These are phyloP conservation scores for Pagrus major DNA, from an alignment of 2,113 vertebrate species.

Conservation along the genomic window DNA sequence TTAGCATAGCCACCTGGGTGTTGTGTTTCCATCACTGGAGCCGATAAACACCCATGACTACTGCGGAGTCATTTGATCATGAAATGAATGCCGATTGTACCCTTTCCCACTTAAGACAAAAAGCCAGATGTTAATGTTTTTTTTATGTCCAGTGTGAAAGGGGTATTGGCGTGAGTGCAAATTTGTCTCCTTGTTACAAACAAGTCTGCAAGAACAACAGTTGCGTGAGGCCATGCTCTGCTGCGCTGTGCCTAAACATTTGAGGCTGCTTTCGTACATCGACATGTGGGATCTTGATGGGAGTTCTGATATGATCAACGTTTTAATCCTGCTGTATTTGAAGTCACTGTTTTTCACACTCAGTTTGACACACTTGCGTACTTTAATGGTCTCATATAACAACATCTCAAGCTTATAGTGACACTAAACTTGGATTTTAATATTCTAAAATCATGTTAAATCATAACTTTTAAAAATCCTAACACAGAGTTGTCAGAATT, in stretches of 20 bases:
- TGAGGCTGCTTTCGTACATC: constrained; percentile 37
- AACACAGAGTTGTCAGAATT: background rate
- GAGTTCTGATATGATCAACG: constrained; percentile 30
- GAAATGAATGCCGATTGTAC: too few relatives aligned
- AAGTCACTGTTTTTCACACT: constrained; percentile 12
- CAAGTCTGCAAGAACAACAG: constrained; percentile 34
- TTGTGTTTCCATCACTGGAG: too few relatives aligned
- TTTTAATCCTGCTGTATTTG: constrained; percentile 38
- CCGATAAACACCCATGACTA: too few relatives aligned
- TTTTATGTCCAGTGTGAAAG: too few relatives aligned
- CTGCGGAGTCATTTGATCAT: too few relatives aligned
- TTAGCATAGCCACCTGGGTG: too few relatives aligned
- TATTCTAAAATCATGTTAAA: background rate
- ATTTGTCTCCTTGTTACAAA: constrained; percentile 13
- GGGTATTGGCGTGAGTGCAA: too few relatives aligned
- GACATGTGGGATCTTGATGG: constrained; percentile 62
- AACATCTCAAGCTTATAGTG: background rate
- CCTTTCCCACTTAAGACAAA: too few relatives aligned
- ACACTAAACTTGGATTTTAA: background rate
- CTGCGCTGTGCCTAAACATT: constrained; percentile 60
- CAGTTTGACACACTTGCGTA: background rate
- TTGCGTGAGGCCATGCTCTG: constrained; percentile 63
- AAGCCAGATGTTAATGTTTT: too few relatives aligned
- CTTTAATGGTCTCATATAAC: background rate
- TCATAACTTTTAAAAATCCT: too few relatives aligned